Evolutionary conservation across 1,140 invertebrate genomes (phyloP).

Genomic region (Brachionus rubens): DNA sequence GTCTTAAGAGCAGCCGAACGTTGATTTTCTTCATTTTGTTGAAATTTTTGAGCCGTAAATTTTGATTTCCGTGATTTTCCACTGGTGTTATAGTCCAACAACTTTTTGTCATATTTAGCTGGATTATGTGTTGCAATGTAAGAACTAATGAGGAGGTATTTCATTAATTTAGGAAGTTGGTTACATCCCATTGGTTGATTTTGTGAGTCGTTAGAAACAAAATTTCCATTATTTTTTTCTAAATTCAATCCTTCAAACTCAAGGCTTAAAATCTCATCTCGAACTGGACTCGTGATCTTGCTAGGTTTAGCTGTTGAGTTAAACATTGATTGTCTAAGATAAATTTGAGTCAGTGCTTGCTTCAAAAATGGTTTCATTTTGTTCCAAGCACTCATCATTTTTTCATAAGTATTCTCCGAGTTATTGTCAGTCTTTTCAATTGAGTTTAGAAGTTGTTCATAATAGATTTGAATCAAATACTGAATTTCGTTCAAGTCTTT

Average conservation of each 20-base stretch:
- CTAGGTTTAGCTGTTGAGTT: neutral
- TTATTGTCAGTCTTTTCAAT: neutral
- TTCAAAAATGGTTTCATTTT: slow-evolving; percentile 47
- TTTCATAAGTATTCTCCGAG: slow-evolving; percentile 4
- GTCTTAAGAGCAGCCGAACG: slow-evolving; percentile 42
- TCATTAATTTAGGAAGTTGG: slow-evolving; percentile 43
- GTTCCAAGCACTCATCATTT: slow-evolving; percentile 41
- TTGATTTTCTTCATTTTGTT: slow-evolving; percentile 45
- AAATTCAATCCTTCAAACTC: slow-evolving; percentile 43
- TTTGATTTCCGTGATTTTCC: slow-evolving; percentile 21
- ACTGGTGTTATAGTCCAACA: slow-evolving; percentile 29
- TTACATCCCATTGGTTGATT: neutral
- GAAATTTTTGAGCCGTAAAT: slow-evolving; percentile 42
- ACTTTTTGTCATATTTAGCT: slow-evolving; percentile 44
- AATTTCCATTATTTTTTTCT: slow-evolving; percentile 6
- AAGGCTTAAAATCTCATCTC: slow-evolving; percentile 27
- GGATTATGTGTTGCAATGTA: slow-evolving; percentile 46
- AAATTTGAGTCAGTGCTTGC: slow-evolving; percentile 41
- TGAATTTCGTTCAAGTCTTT: slow-evolving; percentile 47
- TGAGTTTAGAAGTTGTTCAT: slow-evolving; percentile 14
- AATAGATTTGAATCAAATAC: slow-evolving; percentile 46
- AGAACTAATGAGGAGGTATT: slow-evolving; percentile 34
- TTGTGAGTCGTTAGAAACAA: neutral
- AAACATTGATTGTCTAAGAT: slow-evolving; percentile 44
- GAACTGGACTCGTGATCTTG: slow-evolving; percentile 1